phyloP scores from a whole-genome alignment of 2,888 invertebrate species.

The Tridacna crocea region DNA sequence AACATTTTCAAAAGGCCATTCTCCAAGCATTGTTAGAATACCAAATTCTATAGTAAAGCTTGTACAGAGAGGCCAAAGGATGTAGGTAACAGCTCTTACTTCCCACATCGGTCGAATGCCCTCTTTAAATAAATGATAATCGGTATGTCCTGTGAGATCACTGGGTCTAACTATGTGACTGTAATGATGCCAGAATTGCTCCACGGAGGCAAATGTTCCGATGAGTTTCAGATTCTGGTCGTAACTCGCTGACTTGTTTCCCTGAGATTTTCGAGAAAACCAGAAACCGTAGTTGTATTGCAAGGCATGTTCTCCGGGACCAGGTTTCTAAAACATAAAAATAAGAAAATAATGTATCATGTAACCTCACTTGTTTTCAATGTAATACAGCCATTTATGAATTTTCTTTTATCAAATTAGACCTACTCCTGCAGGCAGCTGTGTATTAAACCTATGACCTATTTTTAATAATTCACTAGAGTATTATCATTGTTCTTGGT shows the following conservation, averaged over 20 bases:
- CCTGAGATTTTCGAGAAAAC: conserved; percentile 89
- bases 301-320: conserved; percentile 93
- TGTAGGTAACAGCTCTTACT: conserved; percentile 81
- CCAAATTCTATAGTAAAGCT: too few relatives aligned
- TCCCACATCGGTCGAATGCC: conserved; percentile 99
- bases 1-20: too few relatives aligned
- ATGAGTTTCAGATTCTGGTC: conserved; percentile 94
- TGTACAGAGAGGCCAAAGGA: too few relatives aligned
- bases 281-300: conserved; percentile 97
- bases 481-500: too few relatives aligned
- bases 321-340: conserved; percentile 83
- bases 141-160: conserved; percentile 94
- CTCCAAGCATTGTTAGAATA: too few relatives aligned
- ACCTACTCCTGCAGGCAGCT: too few relatives aligned
- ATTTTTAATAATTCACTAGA: too few relatives aligned
- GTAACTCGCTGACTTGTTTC: conserved; percentile 87
- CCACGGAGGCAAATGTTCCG: conserved; percentile 87
- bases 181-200: conserved; percentile 99
- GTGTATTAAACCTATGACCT: too few relatives aligned
- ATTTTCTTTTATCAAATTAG: too few relatives aligned
- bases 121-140: conserved; percentile 98
- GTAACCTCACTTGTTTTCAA: too few relatives aligned
- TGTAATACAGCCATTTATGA: too few relatives aligned
- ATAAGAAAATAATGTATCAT: background rate
- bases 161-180: conserved; percentile 95